Base-by-base conservation (phyloP, 2,113 vertebrate genomes). In the Pygoscelis antarcticus region DNA sequence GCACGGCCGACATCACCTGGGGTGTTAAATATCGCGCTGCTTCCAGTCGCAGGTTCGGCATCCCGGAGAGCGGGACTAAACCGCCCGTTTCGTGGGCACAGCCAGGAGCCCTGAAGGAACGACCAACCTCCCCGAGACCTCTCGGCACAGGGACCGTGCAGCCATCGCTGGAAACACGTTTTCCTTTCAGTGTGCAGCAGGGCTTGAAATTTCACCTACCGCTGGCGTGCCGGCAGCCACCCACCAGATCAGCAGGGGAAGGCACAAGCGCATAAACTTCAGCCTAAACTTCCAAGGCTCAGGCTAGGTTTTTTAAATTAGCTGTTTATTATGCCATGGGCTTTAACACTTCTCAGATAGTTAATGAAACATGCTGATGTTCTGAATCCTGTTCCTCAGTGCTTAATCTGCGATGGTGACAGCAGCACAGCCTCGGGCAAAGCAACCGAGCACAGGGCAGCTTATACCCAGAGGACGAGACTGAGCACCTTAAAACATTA, bases 361-460 rank as follows among this genome's bases (percentile, higher is more conserved):
- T 29, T 12, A 9, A n/a, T 0, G 36, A 10, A 8, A n/a, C 19
- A 6, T 0, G 19, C 16, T 7, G 44, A 4, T 14, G 49, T 21
- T 23, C 90, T 9, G n/a, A 42, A 42, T 2, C 0, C 13, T 8
- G 29, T 7, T n/a, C 57, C 49, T 36, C 58, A 20, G 6, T 3
- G 34, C 61, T 42, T 8, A 4, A 16, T 11, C 26, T 13, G 34
- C 4, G 29, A 32, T 1, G 52, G 49, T 1, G 17, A 58, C 2
- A 16, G 34, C 64, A 19, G 86, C 38, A 2, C 19, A 30, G 46
- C 62, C 51, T 11, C 16, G 7, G 44, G 42, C 36, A 42, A 55
- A 16, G 27, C 71, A 18, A 30, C 13, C 6, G 4, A 52, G 64
- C 44, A 3, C 27, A 3, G 52, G 61, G 20, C 44, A 9, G n/a